Conservation (phyloP, 2,888 invertebrate species). For the Ochropleura plecta region DNA sequence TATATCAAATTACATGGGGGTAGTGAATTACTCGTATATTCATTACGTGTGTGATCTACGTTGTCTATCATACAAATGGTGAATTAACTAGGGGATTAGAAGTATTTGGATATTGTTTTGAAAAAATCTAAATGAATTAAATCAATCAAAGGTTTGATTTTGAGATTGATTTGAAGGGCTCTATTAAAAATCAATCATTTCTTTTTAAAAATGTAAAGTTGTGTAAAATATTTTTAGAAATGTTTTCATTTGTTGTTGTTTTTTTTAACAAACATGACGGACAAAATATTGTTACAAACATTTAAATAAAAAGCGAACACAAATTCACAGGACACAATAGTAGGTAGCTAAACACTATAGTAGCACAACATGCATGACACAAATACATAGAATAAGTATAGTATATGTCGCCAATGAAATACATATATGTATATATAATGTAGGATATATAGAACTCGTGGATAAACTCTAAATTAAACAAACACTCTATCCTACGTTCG, state of each 20-base stretch:
- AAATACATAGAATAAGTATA: conserved; percentile 56
- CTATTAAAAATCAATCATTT: conserved; percentile 7
- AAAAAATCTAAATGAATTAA: conserved; percentile 2
- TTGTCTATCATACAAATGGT: conserved; percentile 45
- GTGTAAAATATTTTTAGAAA: conserved; percentile 7
- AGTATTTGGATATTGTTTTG: conserved; percentile 13
- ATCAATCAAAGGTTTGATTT: conserved; percentile 5
- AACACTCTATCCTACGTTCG: conserved; percentile 80
- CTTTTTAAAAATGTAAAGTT: conserved; percentile 19
- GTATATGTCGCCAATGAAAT: conserved; percentile 62
- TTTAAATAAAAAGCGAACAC: conserved; percentile 90
- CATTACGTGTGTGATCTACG: conserved; percentile 41
- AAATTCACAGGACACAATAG: conserved; percentile 92
- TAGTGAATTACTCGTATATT: conserved; percentile 24
- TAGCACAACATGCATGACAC: conserved; percentile 74
- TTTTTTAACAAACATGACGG: conserved; percentile 59
- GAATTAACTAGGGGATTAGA: conserved; percentile 42
- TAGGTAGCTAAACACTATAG: conserved; percentile 77
- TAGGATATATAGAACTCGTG: conserved; percentile 60
- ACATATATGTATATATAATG: conserved; percentile 65
- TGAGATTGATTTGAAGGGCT: conserved; percentile 15
- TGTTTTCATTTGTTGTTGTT: conserved; percentile 17
- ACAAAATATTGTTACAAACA: conserved; percentile 67
- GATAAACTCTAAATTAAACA: conserved; percentile 62
- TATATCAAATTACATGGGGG: conserved; percentile 37